These are phyloP conservation scores for Cromileptes altivelis DNA, from an alignment of 2,113 vertebrate genomes.

Conservation along the genomic window DNA sequence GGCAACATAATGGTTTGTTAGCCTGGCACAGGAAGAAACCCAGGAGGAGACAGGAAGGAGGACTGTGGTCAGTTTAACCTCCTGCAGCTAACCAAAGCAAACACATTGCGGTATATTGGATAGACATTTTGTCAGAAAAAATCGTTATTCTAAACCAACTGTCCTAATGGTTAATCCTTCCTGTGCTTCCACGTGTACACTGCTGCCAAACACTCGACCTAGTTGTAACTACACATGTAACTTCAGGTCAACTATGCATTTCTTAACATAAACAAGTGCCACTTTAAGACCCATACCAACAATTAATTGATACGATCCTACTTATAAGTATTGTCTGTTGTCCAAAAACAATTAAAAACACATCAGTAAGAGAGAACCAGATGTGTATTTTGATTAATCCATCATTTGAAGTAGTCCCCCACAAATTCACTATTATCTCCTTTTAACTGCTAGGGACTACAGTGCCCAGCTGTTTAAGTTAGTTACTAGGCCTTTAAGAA, in stretches of 20 bases:
- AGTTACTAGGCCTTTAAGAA: not conserved
- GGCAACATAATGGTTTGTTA: slow-evolving; percentile 68
- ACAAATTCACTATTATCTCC: not conserved
- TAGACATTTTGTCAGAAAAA: slow-evolving; percentile 27
- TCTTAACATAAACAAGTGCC: not conserved
- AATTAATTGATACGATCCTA: too few relatives aligned
- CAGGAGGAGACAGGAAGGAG: slow-evolving; percentile 57
- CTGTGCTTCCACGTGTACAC: not conserved
- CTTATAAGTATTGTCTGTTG: too few relatives aligned
- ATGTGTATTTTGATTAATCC: not conserved
- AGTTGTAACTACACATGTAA: not conserved
- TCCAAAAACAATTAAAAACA: not conserved
- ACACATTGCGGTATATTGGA: slow-evolving; percentile 21
- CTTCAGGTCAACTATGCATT: not conserved
- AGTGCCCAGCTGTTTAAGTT: not conserved
- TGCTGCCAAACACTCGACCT: not conserved
- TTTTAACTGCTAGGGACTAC: not conserved
- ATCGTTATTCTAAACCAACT: slow-evolving; percentile 3
- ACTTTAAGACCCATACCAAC: not conserved
- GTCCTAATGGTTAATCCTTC: not conserved
- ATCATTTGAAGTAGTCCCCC: not conserved
- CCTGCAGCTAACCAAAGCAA: slow-evolving; percentile 56
- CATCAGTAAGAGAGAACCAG: not conserved
- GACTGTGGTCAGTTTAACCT: slow-evolving; percentile 61
- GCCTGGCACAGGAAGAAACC: slow-evolving; percentile 59